Base-by-base conservation (phyloP, 2,888 invertebrate genomes). In the Terebella lapidaria region DNA sequence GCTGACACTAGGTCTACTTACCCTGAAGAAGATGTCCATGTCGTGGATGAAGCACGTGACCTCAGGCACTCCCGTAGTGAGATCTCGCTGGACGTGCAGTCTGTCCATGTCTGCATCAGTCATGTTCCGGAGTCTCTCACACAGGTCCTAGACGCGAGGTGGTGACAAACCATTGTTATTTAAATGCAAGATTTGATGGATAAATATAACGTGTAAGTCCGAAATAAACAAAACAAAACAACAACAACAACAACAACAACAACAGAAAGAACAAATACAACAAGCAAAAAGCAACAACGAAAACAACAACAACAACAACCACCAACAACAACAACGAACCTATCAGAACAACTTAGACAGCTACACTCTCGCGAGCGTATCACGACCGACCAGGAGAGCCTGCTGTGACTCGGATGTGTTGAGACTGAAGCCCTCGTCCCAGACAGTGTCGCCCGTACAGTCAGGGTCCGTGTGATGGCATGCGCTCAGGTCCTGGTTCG, bases 401-500 rank as follows among this genome's bases (percentile, higher is more conserved):
- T 58, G 27, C 59, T 78, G 77, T 1, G 74, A 70, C 3, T 63
- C 67, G 20, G 64, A 61, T 2, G 72, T 62, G 58, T 73, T 72
- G 52, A 77, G 63, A 59, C 72, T 68, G 61, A 77, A 74, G 2
- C 52, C 55, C 20, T 73, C 64, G 56, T 75, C 76, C 69, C 69
- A 74, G n/a, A 65, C 64, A 2, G 70, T 65, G 2, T 55, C 56
- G 0, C 76, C 77, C 0, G 54, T 58, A 63, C 77, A 77, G 5
- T 66, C 54, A 5, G 67, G 61, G 30, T 73, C 70, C 1, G 75
- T 73, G 25, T 63, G 64, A 59, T 76, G 72, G 52, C 77, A 77
- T 15, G 20, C 29, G 24, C 64, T 61, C 57, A 73, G 61, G 59
- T 74, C 73, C 49, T 72, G 69, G 15, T 69, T 65, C 55, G 66